phyloP scores from a whole-genome alignment of 64 coral and sea anemone genomes.

The Trachythela sp. region DNA sequence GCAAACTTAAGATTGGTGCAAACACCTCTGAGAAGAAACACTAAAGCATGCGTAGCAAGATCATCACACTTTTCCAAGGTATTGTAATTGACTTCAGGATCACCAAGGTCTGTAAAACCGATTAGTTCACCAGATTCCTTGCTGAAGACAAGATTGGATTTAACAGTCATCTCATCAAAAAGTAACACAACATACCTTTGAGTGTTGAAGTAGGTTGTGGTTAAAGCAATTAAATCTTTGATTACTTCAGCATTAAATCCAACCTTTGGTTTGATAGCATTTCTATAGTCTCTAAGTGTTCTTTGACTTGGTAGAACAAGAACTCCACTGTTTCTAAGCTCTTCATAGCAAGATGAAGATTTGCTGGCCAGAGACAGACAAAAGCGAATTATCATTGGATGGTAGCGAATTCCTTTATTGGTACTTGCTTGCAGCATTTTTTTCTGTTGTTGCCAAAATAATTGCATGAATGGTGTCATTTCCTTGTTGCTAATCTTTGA shows the following conservation, averaged over 20 bases:
- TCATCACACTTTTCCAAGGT: slow-evolving; percentile 3
- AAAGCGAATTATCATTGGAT: slow-evolving; percentile 11
- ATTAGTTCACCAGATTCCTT: neutral
- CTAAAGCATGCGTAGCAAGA: slow-evolving; percentile 2
- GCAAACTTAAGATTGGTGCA: neutral
- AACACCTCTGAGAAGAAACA: neutral
- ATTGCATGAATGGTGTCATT: neutral
- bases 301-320: neutral
- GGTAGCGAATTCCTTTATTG: neutral
- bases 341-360: slow-evolving; percentile 1
- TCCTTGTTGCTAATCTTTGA: neutral
- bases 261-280: neutral
- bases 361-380: neutral
- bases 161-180: slow-evolving; percentile 13
- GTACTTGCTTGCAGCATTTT: neutral
- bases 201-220: neutral
- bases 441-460: slow-evolving; percentile 1
- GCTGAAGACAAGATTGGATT: neutral
- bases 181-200: neutral
- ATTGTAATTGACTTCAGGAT: neutral
- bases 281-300: neutral
- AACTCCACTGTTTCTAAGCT: slow-evolving; percentile 1
- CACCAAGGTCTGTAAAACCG: slow-evolving; percentile 1
- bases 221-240: neutral
- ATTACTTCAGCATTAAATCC: neutral